Conservation (phyloP, 2,113 vertebrate genomes). For the Tenebrosternarchus preto region DNA sequence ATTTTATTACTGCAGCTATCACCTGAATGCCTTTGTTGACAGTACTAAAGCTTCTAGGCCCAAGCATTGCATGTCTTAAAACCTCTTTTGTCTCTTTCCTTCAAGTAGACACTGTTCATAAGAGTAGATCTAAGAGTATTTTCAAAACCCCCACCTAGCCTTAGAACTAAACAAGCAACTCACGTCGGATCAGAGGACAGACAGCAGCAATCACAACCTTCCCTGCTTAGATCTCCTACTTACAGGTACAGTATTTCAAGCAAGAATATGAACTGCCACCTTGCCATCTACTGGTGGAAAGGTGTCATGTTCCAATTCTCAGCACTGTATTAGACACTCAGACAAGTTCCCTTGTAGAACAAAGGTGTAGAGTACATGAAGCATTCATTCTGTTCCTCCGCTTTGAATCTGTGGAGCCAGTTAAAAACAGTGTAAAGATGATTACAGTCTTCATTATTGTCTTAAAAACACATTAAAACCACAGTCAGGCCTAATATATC, state of each 20-base stretch:
- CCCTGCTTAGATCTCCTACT: background rate
- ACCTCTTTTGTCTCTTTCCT: background rate
- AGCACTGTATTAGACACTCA: background rate
- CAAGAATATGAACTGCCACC: conserved; percentile 16
- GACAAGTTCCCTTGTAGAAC: background rate
- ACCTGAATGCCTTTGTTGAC: no score
- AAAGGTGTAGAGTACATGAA: background rate
- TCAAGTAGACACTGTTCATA: background rate
- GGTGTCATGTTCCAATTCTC: conserved; percentile 6
- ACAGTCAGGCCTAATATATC: conserved; percentile 8
- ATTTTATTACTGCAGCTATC: no score
- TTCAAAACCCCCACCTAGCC: background rate
- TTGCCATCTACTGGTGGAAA: conserved; percentile 40
- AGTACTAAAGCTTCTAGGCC: no score
- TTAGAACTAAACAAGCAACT: background rate
- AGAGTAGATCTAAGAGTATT: background rate
- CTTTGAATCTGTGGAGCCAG: background rate
- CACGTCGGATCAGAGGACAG: background rate
- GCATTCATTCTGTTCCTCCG: background rate
- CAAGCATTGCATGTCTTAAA: background rate
- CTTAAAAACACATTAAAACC: background rate
- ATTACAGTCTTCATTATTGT: background rate
- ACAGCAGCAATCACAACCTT: background rate
- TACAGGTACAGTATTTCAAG: background rate
- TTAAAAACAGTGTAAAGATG: background rate